Evolutionary conservation across 2,888 invertebrate species (phyloP).

Genomic region (Cryptocephalus moraei): DNA sequence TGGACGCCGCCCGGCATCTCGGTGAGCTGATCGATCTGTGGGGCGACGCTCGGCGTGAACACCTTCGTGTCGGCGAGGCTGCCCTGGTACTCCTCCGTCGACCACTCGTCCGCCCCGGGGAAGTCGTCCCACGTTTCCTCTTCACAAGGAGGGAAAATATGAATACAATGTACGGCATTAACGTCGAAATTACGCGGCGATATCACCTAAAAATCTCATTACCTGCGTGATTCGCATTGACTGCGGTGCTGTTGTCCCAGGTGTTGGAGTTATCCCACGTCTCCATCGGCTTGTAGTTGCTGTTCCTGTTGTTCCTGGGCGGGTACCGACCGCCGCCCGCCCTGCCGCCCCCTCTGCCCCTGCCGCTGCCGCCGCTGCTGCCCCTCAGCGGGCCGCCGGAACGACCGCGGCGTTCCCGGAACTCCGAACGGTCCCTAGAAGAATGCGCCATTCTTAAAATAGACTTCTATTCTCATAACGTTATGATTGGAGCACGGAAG

Average conservation of each 20-base stretch:
- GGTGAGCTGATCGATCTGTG: constrained; percentile 20
- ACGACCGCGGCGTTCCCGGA: constrained; percentile 35
- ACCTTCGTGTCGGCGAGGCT: constrained; percentile 91
- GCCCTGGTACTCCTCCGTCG: constrained; percentile 83
- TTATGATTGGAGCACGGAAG: no score
- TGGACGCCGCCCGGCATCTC: constrained; percentile 11
- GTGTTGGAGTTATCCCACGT: constrained; percentile 48
- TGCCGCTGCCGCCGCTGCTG: constrained; percentile 29
- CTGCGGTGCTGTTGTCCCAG: constrained; percentile 30
- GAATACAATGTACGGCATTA: neutral
- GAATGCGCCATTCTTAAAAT: no score
- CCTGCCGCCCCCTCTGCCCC: constrained; percentile 34
- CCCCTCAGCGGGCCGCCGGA: constrained; percentile 38
- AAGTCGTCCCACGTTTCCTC: constrained; percentile 52
- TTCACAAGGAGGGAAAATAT: neutral
- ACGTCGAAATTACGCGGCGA: neutral
- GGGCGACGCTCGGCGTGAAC: constrained; percentile 59
- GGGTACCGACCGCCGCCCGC: constrained; percentile 32
- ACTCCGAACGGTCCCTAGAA: neutral
- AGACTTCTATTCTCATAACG: no score
- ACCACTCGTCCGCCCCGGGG: constrained; percentile 48
- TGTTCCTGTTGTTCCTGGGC: constrained; percentile 11
- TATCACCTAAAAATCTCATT: neutral
- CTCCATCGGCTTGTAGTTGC: constrained; percentile 37
- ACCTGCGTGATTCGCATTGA: constrained; percentile 1